Conservation (phyloP, 1,140 invertebrate species). For the Pomacea maculata region DNA sequence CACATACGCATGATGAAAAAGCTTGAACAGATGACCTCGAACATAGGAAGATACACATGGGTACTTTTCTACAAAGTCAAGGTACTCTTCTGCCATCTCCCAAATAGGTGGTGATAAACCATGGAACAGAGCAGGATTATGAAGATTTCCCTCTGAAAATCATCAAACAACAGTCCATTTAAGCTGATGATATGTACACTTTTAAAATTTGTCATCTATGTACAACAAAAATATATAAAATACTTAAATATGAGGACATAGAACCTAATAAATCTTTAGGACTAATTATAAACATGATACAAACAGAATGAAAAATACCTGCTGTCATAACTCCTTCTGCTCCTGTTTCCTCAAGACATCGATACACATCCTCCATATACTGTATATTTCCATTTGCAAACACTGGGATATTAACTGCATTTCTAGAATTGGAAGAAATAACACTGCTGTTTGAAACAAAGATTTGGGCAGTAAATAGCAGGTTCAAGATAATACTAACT, state of each 20-base stretch:
- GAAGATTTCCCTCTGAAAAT: constrained; percentile 89
- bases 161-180: constrained; percentile 4
- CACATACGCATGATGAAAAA: constrained; percentile 93
- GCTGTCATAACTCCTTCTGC: constrained; percentile 79
- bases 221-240: neutral
- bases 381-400: constrained; percentile 99
- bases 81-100: constrained; percentile 90
- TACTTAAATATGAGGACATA: neutral
- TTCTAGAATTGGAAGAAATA: constrained; percentile 69
- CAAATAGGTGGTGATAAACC: constrained; percentile 79
- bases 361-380: constrained; percentile 84
- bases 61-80: constrained; percentile 83
- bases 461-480: neutral
- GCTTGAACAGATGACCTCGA: constrained; percentile 95
- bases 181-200: neutral
- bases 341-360: constrained; percentile 86
- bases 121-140: constrained; percentile 91
- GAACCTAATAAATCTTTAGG: neutral
- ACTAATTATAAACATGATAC: neutral
- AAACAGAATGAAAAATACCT: constrained; percentile 46
- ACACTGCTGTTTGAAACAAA: constrained; percentile 17
- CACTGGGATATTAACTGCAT: constrained; percentile 89
- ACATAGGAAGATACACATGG: constrained; percentile 90
- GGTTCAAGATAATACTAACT: neutral
- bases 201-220: neutral